phyloP scores from a whole-genome alignment of 2,888 invertebrate genomes.

The Melanostoma mellinum region DNA sequence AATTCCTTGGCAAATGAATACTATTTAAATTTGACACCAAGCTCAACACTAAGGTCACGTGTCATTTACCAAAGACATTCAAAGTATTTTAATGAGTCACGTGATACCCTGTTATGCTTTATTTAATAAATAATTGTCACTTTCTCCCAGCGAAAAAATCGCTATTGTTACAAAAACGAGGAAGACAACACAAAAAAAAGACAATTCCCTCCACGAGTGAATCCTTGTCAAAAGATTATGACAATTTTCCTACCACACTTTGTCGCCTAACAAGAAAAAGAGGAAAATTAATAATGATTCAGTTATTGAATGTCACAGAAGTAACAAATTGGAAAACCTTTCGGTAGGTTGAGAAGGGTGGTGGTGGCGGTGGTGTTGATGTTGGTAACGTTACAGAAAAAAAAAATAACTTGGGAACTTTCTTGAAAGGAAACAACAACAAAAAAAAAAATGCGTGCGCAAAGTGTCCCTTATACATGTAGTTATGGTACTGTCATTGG shows the following conservation, averaged over 20 bases:
- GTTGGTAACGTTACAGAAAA: neutral
- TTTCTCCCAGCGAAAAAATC: constrained; percentile 19
- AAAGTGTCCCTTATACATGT: constrained; percentile 33
- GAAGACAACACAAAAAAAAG: neutral
- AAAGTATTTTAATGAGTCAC: constrained; percentile 63
- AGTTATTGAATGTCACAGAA: constrained; percentile 69
- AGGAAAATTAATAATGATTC: constrained; percentile 71
- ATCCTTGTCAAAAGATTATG: constrained; percentile 80
- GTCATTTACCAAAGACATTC: constrained; percentile 36
- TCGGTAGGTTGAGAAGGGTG: constrained; percentile 4
- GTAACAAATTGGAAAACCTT: constrained; percentile 63
- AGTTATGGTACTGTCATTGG: constrained; percentile 30
- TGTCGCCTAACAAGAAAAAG: constrained; percentile 34
- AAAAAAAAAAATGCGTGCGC: constrained; percentile 53
- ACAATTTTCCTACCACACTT: constrained; percentile 79
- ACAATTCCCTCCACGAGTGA: constrained; percentile 25
- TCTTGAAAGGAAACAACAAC: constrained; percentile 3
- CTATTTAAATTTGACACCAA: constrained; percentile 32
- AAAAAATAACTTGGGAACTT: constrained; percentile 31
- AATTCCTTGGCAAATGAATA: neutral
- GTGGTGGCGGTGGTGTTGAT: neutral
- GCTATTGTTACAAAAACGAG: constrained; percentile 7
- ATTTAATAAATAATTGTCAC: constrained; percentile 59
- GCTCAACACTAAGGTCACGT: constrained; percentile 43
- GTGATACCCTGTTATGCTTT: constrained; percentile 49